Base-by-base conservation (phyloP, 2,113 vertebrate genomes). In the Falco punctatus region DNA sequence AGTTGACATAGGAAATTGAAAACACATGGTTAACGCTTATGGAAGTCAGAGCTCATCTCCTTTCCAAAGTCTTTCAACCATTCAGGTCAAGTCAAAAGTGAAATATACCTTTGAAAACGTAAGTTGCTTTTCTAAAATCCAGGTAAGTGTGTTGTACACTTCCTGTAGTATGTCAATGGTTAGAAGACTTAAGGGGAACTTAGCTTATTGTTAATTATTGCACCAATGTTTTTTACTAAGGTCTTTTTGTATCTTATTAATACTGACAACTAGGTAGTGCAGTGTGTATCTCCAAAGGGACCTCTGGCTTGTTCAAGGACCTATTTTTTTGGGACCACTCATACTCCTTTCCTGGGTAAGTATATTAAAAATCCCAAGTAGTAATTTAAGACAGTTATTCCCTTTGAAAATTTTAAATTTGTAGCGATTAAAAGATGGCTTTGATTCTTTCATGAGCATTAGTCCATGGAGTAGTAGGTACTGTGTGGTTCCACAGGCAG, bases 301-400 rank as follows among this genome's bases (percentile, higher is more conserved):
- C 99, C 99, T 59, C 97, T 99, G 65, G 98, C 99, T 90, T 99
- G 99, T 96, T 98, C 99, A 62, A 98, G 99, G 90, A 99, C 99
- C 19, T 99, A 99, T 97, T 99, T 99, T 97, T 99, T 99, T 96
- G 99, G 99, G 94, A 98, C 98, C 49, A 99, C 99, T 90, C 98
- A 99, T 90, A 18, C 98, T 69, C 99, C 99, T 61, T 99, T 98
- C 90, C 97, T 99, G 57, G 99, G 99, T 99, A 97, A 98, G 98
- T 95, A 54, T 12, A 13, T 82, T 2, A 24, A 79, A 26, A 17
- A 48, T 5, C 27, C 44, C 59, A 88, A 59, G 75, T 27, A 32
- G 75, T 86, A 22, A 18, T 61, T 40, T 75, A 73, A 92, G 59
- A 28, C 17, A 48, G 3, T 71, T 32, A 15, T 52, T 65, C 9